These are phyloP conservation scores for Tinea semifulvella DNA, from an alignment of 2,888 invertebrate species.

Conservation along the genomic window DNA sequence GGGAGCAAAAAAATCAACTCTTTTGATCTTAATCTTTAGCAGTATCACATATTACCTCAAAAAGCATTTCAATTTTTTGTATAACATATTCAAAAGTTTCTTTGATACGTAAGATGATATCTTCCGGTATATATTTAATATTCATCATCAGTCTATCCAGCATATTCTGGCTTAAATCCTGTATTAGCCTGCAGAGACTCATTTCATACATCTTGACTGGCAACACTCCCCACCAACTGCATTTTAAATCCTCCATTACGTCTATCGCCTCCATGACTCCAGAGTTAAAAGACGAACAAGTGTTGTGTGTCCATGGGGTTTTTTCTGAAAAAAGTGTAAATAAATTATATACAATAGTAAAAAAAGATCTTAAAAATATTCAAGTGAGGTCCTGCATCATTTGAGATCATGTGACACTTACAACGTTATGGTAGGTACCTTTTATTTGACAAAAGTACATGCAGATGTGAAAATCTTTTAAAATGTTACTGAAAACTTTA, in stretches of 20 bases:
- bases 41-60: slow-evolving; percentile 43
- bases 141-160: slow-evolving; percentile 38
- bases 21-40: too few relatives aligned
- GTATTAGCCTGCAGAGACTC: slow-evolving; percentile 39
- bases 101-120: slow-evolving; percentile 42
- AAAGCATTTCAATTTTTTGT: slow-evolving; percentile 32
- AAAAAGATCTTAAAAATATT: not conserved
- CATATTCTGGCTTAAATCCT: slow-evolving; percentile 38
- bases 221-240: slow-evolving; percentile 38
- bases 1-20: too few relatives aligned
- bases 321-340: slow-evolving; percentile 26
- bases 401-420: too few relatives aligned
- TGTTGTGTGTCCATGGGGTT: slow-evolving; percentile 36
- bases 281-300: slow-evolving; percentile 42
- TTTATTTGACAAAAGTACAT: too few relatives aligned
- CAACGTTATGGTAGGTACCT: too few relatives aligned
- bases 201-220: slow-evolving; percentile 47
- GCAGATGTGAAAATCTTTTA: too few relatives aligned
- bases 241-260: slow-evolving; percentile 37
- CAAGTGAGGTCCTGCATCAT: too few relatives aligned
- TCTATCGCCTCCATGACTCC: slow-evolving; percentile 40
- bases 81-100: slow-evolving; percentile 35
- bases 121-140: slow-evolving; percentile 38
- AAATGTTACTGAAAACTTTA: too few relatives aligned
- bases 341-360: slow-evolving; percentile 1